These are phyloP conservation scores for Hypothenemus hampei DNA, from an alignment of 1,140 invertebrate genomes.

Conservation along the genomic window DNA sequence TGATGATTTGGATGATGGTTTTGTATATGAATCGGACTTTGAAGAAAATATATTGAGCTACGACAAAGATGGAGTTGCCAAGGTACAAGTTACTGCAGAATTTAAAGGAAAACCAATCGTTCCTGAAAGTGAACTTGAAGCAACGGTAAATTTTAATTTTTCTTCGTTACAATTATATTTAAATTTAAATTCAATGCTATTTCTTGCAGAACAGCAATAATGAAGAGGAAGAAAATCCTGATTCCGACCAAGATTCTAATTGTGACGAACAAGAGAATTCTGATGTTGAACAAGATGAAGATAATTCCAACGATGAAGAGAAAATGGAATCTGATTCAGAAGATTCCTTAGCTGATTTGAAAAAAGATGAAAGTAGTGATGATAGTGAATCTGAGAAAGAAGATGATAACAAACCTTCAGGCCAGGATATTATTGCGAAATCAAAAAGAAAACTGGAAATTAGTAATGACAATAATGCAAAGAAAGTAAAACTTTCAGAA, in stretches of 20 bases:
- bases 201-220: too few species aligned
- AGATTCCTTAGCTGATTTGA: conserved; percentile 43
- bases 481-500: conserved; percentile 6
- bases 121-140: too few species aligned
- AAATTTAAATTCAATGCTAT: too few species aligned
- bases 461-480: conserved; percentile 18
- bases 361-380: conserved; percentile 40
- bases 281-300: conserved; percentile 25
- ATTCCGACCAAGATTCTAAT: too few species aligned
- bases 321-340: conserved; percentile 39
- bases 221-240: too few species aligned
- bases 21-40: conserved; percentile 51
- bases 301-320: conserved; percentile 39
- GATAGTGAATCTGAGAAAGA: conserved; percentile 43
- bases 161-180: too few species aligned
- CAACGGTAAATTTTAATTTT: too few species aligned
- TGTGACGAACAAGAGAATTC: too few species aligned
- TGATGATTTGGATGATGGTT: conserved; percentile 76
- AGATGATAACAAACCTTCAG: conserved; percentile 23
- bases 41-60: conserved; percentile 47
- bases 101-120: conserved; percentile 36
- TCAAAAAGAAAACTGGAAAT: conserved; percentile 22
- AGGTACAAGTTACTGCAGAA: conserved; percentile 34
- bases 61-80: conserved; percentile 47
- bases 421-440: conserved; percentile 29